Evolutionary conservation across 2,888 invertebrate species (phyloP).

Genomic region (Lasioglossum lativentre): DNA sequence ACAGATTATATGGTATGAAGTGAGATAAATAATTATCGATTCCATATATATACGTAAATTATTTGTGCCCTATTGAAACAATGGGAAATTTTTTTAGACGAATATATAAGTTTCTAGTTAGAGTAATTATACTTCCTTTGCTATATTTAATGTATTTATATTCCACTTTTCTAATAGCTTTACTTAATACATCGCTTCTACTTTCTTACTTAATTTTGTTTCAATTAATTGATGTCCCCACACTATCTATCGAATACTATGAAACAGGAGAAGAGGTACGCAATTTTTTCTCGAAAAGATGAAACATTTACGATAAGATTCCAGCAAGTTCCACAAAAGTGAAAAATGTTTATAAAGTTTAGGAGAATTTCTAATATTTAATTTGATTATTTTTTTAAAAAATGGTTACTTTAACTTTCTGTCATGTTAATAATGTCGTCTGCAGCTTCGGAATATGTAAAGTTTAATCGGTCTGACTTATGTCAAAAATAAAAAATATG

Average conservation of each 20-base stretch:
- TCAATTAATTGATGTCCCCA: constrained; percentile 14
- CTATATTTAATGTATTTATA: constrained; percentile 44
- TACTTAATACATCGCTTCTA: constrained; percentile 30
- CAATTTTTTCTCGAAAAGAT: constrained; percentile 11
- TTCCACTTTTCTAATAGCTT: constrained; percentile 9
- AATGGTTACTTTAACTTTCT: background rate
- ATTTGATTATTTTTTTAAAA: background rate
- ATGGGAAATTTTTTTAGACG: constrained; percentile 44
- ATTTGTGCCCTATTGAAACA: background rate
- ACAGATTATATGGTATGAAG: background rate
- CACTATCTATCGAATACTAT: background rate
- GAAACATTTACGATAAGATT: background rate
- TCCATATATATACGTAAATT: background rate
- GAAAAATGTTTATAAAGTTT: background rate
- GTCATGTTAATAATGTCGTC: background rate
- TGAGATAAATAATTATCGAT: background rate
- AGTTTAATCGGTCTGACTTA: background rate
- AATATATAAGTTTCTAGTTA: constrained; percentile 41
- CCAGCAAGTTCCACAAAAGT: background rate
- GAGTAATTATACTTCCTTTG: constrained; percentile 48
- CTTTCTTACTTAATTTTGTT: constrained; percentile 35
- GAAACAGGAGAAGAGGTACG: constrained; percentile 41
- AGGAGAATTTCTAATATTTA: background rate
- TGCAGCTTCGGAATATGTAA: background rate
- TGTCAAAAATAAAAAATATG: background rate